Percentiles rank a stretch among this genome's conserved stretches.
Conservation (phyloP, 2,113 vertebrate genomes). For the Bubo scandiacus region DNA sequence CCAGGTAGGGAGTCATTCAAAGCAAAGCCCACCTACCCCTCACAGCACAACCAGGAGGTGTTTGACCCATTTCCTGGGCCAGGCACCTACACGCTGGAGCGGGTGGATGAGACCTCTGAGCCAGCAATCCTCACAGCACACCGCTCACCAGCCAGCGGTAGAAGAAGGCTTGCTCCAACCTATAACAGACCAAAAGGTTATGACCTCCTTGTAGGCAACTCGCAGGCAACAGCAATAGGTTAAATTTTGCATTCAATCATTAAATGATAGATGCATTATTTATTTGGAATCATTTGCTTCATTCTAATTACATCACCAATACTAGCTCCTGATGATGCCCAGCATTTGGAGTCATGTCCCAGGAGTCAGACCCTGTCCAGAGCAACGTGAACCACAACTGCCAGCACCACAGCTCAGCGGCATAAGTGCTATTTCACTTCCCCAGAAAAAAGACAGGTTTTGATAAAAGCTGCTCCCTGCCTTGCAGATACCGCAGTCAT, state of each 20-base stretch:
- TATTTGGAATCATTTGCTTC: neutral
- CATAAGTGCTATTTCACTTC: neutral
- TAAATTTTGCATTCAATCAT: neutral
- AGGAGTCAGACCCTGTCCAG: neutral
- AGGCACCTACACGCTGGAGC: neutral
- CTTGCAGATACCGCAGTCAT: neutral
- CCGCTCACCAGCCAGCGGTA: rapidly evolving
- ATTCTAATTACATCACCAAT: neutral
- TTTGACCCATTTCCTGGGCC: neutral
- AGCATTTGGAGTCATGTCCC: neutral
- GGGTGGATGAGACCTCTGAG: neutral
- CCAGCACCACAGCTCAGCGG: rapidly evolving
- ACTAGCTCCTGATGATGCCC: neutral
- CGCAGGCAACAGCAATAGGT: neutral
- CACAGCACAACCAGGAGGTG: neutral
- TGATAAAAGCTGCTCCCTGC: neutral
- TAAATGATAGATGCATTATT: constrained; percentile 34
- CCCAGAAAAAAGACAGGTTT: neutral
- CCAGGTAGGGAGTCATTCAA: neutral
- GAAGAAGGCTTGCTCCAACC: neutral
- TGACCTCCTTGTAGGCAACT: neutral
- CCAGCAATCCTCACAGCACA: neutral
- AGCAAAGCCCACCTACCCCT: neutral
- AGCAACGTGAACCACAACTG: neutral
- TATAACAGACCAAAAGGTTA: neutral